Conservation (phyloP, 2,888 invertebrate species). For the Bembecia ichneumoniformis region DNA sequence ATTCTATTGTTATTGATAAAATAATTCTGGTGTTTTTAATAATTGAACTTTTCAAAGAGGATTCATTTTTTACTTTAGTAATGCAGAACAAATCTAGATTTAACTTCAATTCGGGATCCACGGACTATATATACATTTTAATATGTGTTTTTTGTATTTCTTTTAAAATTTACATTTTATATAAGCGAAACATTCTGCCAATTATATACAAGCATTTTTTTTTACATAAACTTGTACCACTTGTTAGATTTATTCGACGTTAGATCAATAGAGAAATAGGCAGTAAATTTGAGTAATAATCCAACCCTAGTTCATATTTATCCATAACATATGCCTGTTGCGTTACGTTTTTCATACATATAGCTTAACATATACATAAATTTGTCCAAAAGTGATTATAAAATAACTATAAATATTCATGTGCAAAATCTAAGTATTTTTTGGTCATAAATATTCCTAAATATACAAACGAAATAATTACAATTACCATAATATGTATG, state of each 20-base stretch:
- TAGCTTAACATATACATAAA: slow-evolving; percentile 22
- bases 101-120: no score
- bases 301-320: slow-evolving; percentile 13
- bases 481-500: slow-evolving; percentile 15
- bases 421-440: slow-evolving; percentile 57
- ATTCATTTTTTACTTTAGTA: no score
- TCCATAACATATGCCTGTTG: slow-evolving; percentile 4
- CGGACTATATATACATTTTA: no score
- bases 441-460: slow-evolving; percentile 62
- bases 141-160: not conserved
- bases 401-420: slow-evolving; percentile 10
- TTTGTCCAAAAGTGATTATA: slow-evolving; percentile 41
- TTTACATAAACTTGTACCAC: no score
- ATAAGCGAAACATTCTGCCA: no score
- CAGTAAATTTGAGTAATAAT: not conserved
- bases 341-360: not conserved
- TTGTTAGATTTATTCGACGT: not conserved
- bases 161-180: not conserved
- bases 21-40: no score
- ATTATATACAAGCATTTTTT: no score
- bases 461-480: slow-evolving; percentile 51
- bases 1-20: no score
- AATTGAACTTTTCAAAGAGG: no score
- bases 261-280: not conserved
- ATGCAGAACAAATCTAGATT: no score